Evolutionary conservation across 1,140 invertebrate species (phyloP).

Genomic region (Pseudomyrmex gracilis): DNA sequence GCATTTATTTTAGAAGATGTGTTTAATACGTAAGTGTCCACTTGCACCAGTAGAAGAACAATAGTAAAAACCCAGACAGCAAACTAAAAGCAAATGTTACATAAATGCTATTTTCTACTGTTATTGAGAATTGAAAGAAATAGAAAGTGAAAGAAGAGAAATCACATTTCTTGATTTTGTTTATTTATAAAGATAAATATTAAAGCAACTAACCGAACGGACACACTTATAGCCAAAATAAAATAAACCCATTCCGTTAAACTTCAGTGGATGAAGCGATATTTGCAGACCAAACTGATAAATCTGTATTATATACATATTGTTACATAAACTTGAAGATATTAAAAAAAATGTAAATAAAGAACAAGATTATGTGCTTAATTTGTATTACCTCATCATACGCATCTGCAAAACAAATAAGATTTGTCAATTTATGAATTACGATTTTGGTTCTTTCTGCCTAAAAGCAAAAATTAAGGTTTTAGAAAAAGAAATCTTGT

Average conservation of each 20-base stretch:
- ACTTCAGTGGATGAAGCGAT: constrained; percentile 29
- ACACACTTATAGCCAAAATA: constrained; percentile 21
- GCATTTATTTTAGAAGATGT: neutral
- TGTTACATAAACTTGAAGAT: neutral
- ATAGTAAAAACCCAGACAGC: neutral
- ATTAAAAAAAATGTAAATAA: neutral
- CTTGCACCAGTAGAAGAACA: constrained; percentile 37
- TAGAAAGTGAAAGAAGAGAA: neutral
- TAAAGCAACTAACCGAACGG: constrained; percentile 9
- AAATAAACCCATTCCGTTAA: constrained; percentile 16
- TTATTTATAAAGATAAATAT: neutral
- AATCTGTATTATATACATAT: constrained; percentile 6
- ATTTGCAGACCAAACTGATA: constrained; percentile 36
- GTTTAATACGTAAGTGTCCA: neutral
- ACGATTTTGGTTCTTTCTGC: neutral
- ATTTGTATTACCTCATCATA: constrained; percentile 13
- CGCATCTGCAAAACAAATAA: neutral
- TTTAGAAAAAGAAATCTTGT: neutral
- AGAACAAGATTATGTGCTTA: neutral
- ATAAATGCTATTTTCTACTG: neutral
- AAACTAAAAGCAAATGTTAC: constrained; percentile 30
- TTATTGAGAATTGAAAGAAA: too few relatives aligned
- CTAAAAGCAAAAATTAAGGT: neutral
- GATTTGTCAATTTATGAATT: constrained; percentile 38
- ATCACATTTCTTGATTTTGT: neutral